Base-by-base conservation (phyloP, 1,140 invertebrate species). In the Pollicipes pollicipes region DNA sequence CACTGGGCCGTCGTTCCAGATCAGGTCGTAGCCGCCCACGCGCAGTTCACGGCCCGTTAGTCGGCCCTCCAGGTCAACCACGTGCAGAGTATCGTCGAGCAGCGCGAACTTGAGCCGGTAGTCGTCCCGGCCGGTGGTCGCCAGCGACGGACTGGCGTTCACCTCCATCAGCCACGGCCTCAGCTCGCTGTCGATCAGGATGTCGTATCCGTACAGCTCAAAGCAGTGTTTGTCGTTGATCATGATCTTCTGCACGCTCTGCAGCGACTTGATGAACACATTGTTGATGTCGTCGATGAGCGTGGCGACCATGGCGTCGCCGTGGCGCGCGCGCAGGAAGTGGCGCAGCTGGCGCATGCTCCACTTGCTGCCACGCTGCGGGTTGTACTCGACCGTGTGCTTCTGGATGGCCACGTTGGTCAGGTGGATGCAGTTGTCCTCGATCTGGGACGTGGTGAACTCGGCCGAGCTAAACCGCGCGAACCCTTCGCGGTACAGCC, bases 51-150 rank as follows among this genome's bases (percentile, higher is more conserved):
- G 68, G 45, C 31, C 63, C 29, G 71, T 30, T 69, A 74, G 74
- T 71, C 74, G 73, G 67, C 76, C 73, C 72, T 82, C 82, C 16
- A 82, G 72, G 73, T 83, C 81, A 30, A 83, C 73, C 29, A 97
- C 88, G 31, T 92, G 92, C 68, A 97, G 82, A 71, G 96, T 93
- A 79, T 97, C 96, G 76, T 95, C 92, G 71, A 98, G 94, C 24
- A 98, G 80, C 82, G 95, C 95, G 76, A 95, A 93, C 78, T 98
- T 98, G 72, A 97, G 83, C 76, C 97, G 95, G 75, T 95, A 83
- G 79, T 98, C 95, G 78, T 93, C 96, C 0, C 92, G 90, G 0
- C 95, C 98, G 0, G 95, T 98, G 0, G 93, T 94, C 3, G 91
- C 92, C 0, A 97, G 78, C 0, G 94, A 96, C 0, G 95, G 95